Evolutionary conservation across 2,888 invertebrate genomes (phyloP), one percentile per base, ranked within the genome.

Genomic region (Cataglyphis livida): DNA sequence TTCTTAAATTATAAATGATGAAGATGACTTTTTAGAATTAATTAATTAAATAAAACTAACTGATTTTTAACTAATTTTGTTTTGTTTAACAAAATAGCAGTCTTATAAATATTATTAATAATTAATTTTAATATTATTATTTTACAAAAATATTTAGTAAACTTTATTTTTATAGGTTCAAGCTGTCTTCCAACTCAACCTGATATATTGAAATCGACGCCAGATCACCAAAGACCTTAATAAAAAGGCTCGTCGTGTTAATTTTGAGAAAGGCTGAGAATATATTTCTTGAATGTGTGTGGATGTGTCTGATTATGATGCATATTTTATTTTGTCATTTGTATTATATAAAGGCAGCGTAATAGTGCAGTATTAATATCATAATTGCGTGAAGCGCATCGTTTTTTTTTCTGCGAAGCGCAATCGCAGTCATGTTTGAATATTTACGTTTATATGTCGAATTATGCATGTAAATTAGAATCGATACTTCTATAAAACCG

Each of bases 121-220:
- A 9, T 44, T 48, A 15, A 10, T 1, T 51, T 6, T 41, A 71
- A 73, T 73, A 15, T 32, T 48, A 48, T 6, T 48, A 48, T 18
- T 65, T 65, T 21, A 44, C n/a, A n/a, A 4, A 6, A 59, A 59
- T 32, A 1, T 12, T 41, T 68, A 44, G 6, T 21, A 0, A 78
- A 38, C 57, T 54, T 38, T 62, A 66, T 85, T 21, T 57, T 91
- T 90, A 59, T 71, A 94, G 95, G 94, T 90, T 93, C 94, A 82
- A 94, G 94, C 90, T 94, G 94, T 91, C 93, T 94, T 91, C 94
- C 94, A 89, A 96, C 96, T 35, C 97, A 98, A 93, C 98, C 98
- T 2, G 98, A 98, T 93, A 98, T 98, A 90, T 95, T 98, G 61
- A 98, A 98, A 93, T 98, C 98, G 18, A 98, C 98, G 3, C 98